Base-by-base conservation (phyloP, 2,797 vertebrate genomes). In the Enteromius radiatus region DNA sequence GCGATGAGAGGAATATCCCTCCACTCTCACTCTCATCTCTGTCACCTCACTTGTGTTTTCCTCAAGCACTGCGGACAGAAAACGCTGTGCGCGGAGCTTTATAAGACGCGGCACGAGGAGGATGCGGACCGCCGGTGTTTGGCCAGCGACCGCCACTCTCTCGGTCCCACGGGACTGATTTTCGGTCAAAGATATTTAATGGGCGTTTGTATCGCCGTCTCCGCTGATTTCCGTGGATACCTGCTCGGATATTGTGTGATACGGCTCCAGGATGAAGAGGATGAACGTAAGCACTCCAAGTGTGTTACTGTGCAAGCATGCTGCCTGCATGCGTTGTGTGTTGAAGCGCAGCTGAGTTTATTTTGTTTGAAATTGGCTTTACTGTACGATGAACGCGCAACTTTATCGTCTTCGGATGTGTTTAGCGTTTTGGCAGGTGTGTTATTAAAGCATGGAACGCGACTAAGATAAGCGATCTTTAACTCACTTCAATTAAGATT, bases 251-350 rank as follows among this genome's bases (percentile, higher is more conserved):
- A 89, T 90, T 89, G 88, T 85, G 86, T 78, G 88, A 90, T 6
- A 78, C 31, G 91, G 90, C 85, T 86, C 14, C 88, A 87, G 91
- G 87, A 95, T 94, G 94, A 95, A 94, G 90, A 93, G 93, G 88
- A 92, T 95, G 93, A 94, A 95, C 90, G 94, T 95, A 93, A 95
- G 94, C 92, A 89, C 87, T 84, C 90, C 64, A 87, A 91, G 92
- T 87, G 88, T 89, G 79, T 84, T 64, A 23, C 47, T 82, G 67
- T 78, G 28, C 65, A 31, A 82, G 80, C 80, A 81, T 63, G 75
- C 82, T 67, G 56, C 1, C 54, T 49, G 74, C 64, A 38, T 59
- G 67, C 76, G 31, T 11, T 36, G 49, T 88, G 87, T 88, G 88
- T 89, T 82, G 87, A 89, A 84, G 86, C 87, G 45, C 88, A 89